Evolutionary conservation across 2,797 vertebrate genomes (phyloP), one percentile per base, ranked within the genome.

Genomic region (Anniella stebbinsi): DNA sequence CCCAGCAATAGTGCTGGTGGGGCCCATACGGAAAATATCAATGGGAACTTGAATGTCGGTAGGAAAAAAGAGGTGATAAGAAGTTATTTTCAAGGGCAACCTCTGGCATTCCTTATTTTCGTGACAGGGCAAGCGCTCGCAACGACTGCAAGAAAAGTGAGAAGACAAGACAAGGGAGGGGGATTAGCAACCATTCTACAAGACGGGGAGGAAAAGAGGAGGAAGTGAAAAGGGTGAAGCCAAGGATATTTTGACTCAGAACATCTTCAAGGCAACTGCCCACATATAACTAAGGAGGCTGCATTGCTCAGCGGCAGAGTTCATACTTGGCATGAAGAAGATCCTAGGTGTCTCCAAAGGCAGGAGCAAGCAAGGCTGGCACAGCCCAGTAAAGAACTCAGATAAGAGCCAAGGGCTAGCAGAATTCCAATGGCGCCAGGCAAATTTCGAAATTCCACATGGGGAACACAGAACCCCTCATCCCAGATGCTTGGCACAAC

Each of bases 111-210:
- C 98, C 97, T 98, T 98, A 98, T 97, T 98, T 95, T 98, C 98
- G 98, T 98, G 98, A 98, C 99, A 99, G 98, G 98, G 98, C 98
- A 99, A 99, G 98, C 98, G 99, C 97, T 99, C 99, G 73, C 99
- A 99, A 98, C 98, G 98, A 98, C 99, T 99, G 99, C 97, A 98
- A 98, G 97, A 98, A 95, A 98, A 97, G 97, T 95, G 97, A 97
- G 95, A 97, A 83, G 60, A 97, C 94, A 97, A 95, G 97, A 96
- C 95, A 96, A 92, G 96, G 97, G 94, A 95, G 93, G 93, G 93
- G 95, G 93, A 94, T 98, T 97, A 98, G 97, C 21, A 93, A 92
- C 89, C 80, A 30, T 80, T 84, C 89, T 96, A 97, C 95, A 93
- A 96, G 97, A 91, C 28, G 94, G 94, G 96, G 48, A 96, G 94